Conservation (phyloP, 2,888 invertebrate species). For the Pogonocherus hispidulus region DNA sequence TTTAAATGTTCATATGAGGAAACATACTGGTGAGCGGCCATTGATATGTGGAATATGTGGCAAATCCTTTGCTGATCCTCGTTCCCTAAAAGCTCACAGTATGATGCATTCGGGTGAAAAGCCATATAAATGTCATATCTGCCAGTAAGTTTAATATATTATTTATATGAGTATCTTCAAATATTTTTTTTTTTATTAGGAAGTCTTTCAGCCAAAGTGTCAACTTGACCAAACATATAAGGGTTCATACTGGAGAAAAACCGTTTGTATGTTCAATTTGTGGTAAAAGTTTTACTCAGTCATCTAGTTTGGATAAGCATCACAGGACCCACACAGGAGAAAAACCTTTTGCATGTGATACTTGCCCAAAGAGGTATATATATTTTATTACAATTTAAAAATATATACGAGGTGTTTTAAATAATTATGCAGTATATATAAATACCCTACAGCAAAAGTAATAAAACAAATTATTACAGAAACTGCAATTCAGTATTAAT, state of each 20-base stretch:
- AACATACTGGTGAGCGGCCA: slow-evolving; percentile 62
- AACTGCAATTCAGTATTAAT: too few relatives aligned
- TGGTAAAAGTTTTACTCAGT: slow-evolving; percentile 59
- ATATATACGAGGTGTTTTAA: too few relatives aligned
- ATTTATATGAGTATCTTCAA: too few relatives aligned
- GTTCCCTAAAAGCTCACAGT: slow-evolving; percentile 58
- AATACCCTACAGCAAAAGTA: too few relatives aligned
- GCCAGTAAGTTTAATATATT: slow-evolving; percentile 51
- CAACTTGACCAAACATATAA: slow-evolving; percentile 59
- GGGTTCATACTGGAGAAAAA: slow-evolving; percentile 60
- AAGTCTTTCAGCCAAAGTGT: slow-evolving; percentile 59
- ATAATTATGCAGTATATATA: too few relatives aligned
- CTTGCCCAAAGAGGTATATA: slow-evolving; percentile 54
- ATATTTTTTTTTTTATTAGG: slow-evolving; percentile 44
- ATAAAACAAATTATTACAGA: too few relatives aligned
- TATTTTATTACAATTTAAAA: too few relatives aligned
- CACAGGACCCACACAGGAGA: slow-evolving; percentile 54
- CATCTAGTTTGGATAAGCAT: slow-evolving; percentile 58
- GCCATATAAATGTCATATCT: slow-evolving; percentile 58
- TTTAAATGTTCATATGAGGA: slow-evolving; percentile 59
- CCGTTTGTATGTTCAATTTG: slow-evolving; percentile 59
- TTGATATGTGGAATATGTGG: slow-evolving; percentile 57
- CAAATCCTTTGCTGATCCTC: slow-evolving; percentile 61
- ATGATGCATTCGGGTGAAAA: slow-evolving; percentile 59
- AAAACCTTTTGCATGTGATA: slow-evolving; percentile 53